These are phyloP conservation scores for Acronicta psi DNA, from an alignment of 2,888 invertebrate genomes.

Conservation along the genomic window DNA sequence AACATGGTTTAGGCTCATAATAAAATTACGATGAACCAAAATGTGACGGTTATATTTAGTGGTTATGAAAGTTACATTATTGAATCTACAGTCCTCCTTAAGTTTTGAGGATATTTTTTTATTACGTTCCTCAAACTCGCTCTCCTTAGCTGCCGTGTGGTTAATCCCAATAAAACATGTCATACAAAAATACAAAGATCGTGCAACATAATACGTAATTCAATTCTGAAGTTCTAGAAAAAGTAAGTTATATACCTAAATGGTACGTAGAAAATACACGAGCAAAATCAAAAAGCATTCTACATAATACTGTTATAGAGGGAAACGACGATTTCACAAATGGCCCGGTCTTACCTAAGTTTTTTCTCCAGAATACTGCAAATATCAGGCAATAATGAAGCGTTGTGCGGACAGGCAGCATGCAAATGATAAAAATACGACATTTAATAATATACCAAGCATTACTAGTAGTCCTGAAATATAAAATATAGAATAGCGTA, in stretches of 20 bases:
- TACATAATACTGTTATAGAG: conserved; percentile 51
- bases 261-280: conserved; percentile 8
- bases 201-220: not conserved
- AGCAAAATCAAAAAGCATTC: conserved; percentile 50
- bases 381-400: conserved; percentile 88
- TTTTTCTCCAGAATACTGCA: conserved; percentile 95
- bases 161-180: too few relatives aligned
- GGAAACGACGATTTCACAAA: conserved; percentile 56
- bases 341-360: conserved; percentile 91
- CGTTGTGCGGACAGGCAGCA: conserved; percentile 89
- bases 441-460: conserved; percentile 81
- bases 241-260: conserved; percentile 4
- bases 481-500: conserved; percentile 49
- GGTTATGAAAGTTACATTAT: too few relatives aligned
- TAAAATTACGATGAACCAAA: too few relatives aligned
- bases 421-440: conserved; percentile 87
- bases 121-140: too few relatives aligned
- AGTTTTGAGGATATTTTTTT: too few relatives aligned
- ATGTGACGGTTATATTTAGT: too few relatives aligned
- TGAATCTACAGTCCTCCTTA: too few relatives aligned
- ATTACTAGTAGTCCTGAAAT: conserved; percentile 54
- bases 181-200: too few relatives aligned
- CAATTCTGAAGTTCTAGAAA: not conserved
- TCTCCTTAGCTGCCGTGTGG: too few relatives aligned
- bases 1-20: conserved; percentile 1